Percentiles rank a stretch among this genome's conserved stretches.
Evolutionary conservation across 2,113 vertebrate genomes (phyloP).

Genomic region (Steatornis caripensis): DNA sequence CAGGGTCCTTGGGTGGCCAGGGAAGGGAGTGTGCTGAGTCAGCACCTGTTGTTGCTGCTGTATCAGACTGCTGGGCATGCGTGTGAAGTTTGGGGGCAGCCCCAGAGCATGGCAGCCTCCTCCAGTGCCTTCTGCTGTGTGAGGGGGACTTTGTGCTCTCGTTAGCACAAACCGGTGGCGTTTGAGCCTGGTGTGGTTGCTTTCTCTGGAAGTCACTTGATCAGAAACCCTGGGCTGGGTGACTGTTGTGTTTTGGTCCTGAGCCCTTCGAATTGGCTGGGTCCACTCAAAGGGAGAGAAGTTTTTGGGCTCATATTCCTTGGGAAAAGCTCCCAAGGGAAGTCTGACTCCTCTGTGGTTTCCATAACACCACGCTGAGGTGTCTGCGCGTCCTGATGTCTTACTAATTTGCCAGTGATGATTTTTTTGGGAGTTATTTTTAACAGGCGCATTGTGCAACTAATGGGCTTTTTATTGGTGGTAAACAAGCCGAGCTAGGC

Average conservation of each 20-base stretch:
- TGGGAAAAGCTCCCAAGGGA: slow-evolving; percentile 1
- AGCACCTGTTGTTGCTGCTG: background rate
- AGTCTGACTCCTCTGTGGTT: slow-evolving; percentile 30
- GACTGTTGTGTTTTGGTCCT: background rate
- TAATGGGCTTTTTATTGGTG: slow-evolving; percentile 55
- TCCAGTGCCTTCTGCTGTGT: background rate
- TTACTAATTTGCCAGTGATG: slow-evolving; percentile 52
- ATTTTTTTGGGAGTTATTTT: slow-evolving; percentile 48
- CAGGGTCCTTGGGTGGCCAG: background rate
- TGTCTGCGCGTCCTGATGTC: background rate
- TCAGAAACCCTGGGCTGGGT: background rate
- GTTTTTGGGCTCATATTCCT: background rate
- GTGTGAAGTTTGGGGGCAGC: background rate
- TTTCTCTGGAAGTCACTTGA: background rate
- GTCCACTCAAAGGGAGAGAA: background rate
- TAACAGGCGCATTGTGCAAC: slow-evolving; percentile 32
- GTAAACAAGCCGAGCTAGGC: slow-evolving; percentile 13
- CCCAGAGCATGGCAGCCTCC: background rate
- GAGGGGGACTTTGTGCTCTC: background rate
- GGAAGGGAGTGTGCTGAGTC: background rate
- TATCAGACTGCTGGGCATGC: background rate
- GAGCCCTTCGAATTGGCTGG: background rate
- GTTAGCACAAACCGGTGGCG: rapidly evolving
- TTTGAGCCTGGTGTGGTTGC: background rate
- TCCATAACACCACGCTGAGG: slow-evolving; percentile 29